Evolutionary conservation across 2,113 vertebrate species (phyloP), one percentile per base, ranked within the genome.

Genomic region (Typhlomys cinereus): DNA sequence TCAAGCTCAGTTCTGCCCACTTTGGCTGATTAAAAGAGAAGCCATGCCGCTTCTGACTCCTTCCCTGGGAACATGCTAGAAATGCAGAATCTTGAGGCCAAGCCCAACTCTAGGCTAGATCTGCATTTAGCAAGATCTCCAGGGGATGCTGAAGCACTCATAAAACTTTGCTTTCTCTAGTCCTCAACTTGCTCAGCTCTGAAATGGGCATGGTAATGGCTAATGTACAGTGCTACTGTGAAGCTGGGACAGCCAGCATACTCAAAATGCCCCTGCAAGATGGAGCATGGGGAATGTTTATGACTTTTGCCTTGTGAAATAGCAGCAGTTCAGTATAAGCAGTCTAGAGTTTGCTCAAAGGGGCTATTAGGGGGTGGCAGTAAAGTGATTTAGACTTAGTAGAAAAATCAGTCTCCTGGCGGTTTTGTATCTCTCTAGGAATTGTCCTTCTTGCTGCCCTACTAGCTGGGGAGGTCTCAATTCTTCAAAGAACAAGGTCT

Each of bases 201-300:
- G 31, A 89, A 54, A 67, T 62, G 59, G 59, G 23, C 34, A 17
- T 13, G 21, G 11, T 9, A 86, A 61, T 2, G 27, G 61, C 48
- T 74, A 18, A 61, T 4, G 50, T 9, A 27, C 1, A 75, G 48
- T 21, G 20, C 25, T 59, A n/a, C 41, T 48, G 36, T 83, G 66
- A 85, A 31, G 25, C 13, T 9, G 59, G 64, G 70, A 4, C 44
- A 13, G 23, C 4, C 39, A 46, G 20, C 5, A 0, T 36, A 34
- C 34, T 66, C 41, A 15, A 39, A 44, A n/a, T 91, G n/a, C 20
- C 46, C 5, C 71, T 61, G 27, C 2, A 61, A 89, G 29, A 4
- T 0, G 4, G 18, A 31, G 21, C 0, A 7, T 13, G 15, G 75
- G 25, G 21, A 9, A 14, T 15, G 59, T 74, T 61, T 31, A 1